phyloP scores from a whole-genome alignment of 2,113 vertebrate genomes.

The Struthio camelus region DNA sequence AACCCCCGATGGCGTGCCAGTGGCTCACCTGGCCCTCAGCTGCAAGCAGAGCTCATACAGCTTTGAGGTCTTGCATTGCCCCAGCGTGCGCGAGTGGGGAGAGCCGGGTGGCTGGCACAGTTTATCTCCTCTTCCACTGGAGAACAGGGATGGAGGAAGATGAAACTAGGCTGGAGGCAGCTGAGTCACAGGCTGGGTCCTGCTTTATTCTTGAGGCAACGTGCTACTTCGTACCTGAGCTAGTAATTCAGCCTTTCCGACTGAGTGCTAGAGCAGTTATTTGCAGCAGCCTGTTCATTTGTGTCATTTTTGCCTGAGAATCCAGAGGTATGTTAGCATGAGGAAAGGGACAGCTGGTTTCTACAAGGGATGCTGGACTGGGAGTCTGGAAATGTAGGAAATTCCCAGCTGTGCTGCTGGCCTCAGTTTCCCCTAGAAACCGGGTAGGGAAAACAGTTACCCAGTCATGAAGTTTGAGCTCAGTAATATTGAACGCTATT shows the following conservation, averaged over 20 bases:
- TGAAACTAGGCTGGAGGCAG: not conserved
- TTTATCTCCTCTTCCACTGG: not conserved
- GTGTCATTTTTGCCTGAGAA: not conserved
- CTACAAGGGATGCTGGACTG: not conserved
- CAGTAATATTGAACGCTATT: not conserved
- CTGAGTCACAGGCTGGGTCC: not conserved
- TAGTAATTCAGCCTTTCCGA: not conserved
- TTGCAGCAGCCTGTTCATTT: not conserved
- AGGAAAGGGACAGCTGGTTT: not conserved
- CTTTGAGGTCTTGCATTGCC: not conserved
- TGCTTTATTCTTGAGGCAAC: not conserved
- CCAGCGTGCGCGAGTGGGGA: not conserved
- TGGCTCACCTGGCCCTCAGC: not conserved
- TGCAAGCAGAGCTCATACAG: fast-evolving
- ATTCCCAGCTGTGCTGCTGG: slow-evolving; percentile 6
- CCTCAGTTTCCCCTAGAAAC: not conserved
- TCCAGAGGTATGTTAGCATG: not conserved
- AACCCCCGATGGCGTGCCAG: not conserved
- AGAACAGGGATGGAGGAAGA: not conserved
- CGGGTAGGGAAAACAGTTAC: not conserved
- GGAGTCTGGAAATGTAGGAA: not conserved
- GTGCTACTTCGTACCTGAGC: not conserved
- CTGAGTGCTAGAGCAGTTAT: not conserved
- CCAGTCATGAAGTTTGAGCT: not conserved
- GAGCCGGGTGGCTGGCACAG: not conserved